Evolutionary conservation across 2,797 vertebrate species (phyloP).

Genomic region (Enteromius radiatus): DNA sequence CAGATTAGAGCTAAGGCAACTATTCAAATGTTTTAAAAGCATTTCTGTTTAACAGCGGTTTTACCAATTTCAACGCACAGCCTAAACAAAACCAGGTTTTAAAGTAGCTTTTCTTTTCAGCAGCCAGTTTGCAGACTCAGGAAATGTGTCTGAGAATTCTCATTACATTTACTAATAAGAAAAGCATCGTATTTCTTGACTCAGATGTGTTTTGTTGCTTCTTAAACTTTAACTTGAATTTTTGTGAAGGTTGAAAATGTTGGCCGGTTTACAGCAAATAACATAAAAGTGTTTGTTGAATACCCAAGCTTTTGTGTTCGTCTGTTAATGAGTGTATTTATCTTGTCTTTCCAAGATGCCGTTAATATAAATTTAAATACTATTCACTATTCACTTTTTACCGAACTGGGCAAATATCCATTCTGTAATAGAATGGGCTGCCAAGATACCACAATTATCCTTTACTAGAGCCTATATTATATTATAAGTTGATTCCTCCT

Average conservation of each 20-base stretch:
- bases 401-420: constrained; percentile 41
- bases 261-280: neutral
- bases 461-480: constrained; percentile 2
- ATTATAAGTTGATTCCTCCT: neutral
- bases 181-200: neutral
- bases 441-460: constrained; percentile 1
- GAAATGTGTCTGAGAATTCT: neutral
- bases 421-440: constrained; percentile 16
- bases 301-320: constrained; percentile 30
- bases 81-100: constrained; percentile 19
- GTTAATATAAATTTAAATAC: constrained; percentile 57
- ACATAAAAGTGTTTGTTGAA: constrained; percentile 32
- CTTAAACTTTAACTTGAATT: constrained; percentile 38
- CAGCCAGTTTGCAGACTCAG: neutral
- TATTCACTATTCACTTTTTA: constrained; percentile 27
- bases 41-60: neutral
- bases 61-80: constrained; percentile 6
- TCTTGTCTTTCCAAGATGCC: constrained; percentile 37
- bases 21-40: constrained; percentile 7
- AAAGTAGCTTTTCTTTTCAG: constrained; percentile 16
- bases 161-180: neutral
- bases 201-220: neutral
- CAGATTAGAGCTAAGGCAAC: neutral
- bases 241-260: constrained; percentile 9
- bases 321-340: constrained; percentile 28